Evolutionary conservation across 92 coral and sea anemone species (phyloP).

Genomic region (Zoanthus sociatus): DNA sequence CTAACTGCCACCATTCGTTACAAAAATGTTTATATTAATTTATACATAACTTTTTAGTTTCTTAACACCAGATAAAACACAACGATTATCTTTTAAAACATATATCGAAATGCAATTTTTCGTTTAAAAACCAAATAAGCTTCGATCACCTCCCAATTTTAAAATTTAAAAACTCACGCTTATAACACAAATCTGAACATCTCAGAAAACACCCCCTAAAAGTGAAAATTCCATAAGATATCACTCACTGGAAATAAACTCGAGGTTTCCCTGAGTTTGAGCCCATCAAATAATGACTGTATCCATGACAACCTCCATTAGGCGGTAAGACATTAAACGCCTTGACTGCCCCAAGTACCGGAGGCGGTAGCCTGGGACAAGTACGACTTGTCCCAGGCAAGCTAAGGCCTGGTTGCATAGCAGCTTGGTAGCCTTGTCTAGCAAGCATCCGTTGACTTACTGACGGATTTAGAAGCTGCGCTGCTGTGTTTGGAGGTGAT

Average conservation of each 20-base stretch:
- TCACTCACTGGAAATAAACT: constrained; percentile 71
- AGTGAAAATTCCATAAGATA: neutral
- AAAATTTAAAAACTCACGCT: neutral
- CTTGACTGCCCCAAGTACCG: constrained; percentile 75
- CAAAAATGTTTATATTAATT: neutral
- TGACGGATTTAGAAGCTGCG: constrained; percentile 71
- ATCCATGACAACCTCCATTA: constrained; percentile 69
- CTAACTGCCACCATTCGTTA: neutral
- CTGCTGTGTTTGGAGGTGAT: constrained; percentile 61
- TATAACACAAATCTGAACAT: neutral
- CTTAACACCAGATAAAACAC: neutral
- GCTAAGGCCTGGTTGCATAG: constrained; percentile 71
- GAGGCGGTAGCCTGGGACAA: constrained; percentile 70
- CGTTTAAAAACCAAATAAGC: neutral
- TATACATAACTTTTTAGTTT: neutral
- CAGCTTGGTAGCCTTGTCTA: constrained; percentile 72
- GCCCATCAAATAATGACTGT: constrained; percentile 78
- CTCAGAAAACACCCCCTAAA: neutral
- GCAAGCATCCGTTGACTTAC: constrained; percentile 67
- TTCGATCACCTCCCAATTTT: neutral
- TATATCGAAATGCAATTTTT: neutral
- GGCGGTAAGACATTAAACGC: constrained; percentile 72
- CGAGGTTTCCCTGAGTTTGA: constrained; percentile 77
- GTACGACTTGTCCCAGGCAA: constrained; percentile 67
- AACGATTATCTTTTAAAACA: neutral